phyloP scores from a whole-genome alignment of 1,140 invertebrate species.

The Saccostrea echinata region DNA sequence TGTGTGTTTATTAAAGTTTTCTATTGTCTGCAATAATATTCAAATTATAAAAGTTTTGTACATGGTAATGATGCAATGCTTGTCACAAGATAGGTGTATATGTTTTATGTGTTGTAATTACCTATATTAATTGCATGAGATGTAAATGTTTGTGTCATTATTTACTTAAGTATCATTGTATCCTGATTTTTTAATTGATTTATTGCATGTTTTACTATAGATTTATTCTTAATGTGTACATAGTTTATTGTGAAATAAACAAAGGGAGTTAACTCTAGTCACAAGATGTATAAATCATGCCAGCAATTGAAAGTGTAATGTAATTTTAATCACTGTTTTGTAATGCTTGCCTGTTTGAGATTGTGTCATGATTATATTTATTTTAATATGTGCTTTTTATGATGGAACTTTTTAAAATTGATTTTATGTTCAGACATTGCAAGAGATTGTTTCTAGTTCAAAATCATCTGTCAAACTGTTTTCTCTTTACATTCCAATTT shows the following conservation, averaged over 20 bases:
- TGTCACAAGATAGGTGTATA: neutral
- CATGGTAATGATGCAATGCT: neutral
- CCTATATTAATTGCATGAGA: neutral
- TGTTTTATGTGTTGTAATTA: constrained; percentile 11
- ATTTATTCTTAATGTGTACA: neutral
- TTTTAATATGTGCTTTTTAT: constrained; percentile 36
- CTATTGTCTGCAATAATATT: neutral
- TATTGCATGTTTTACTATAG: constrained; percentile 19
- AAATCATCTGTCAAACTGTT: constrained; percentile 6
- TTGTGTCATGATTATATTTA: neutral
- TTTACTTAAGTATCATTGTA: neutral
- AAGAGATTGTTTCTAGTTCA: constrained; percentile 8
- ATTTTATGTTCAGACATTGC: neutral
- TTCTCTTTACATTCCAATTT: constrained; percentile 23
- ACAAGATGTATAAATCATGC: constrained; percentile 19
- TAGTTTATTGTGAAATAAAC: constrained; percentile 38
- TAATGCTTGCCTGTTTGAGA: neutral
- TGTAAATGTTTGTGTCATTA: constrained; percentile 26
- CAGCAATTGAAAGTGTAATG: neutral
- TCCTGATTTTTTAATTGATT: neutral
- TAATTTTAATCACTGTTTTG: neutral
- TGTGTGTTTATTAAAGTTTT: neutral
- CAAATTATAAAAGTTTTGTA: neutral
- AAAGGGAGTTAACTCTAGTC: constrained; percentile 30
- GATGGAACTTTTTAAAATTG: neutral